A percentile compares a stretch with the other conserved stretches of the same genome.
These are phyloP conservation scores for Coremacera marginata DNA, from an alignment of 2,888 invertebrate genomes.

Conservation along the genomic window DNA sequence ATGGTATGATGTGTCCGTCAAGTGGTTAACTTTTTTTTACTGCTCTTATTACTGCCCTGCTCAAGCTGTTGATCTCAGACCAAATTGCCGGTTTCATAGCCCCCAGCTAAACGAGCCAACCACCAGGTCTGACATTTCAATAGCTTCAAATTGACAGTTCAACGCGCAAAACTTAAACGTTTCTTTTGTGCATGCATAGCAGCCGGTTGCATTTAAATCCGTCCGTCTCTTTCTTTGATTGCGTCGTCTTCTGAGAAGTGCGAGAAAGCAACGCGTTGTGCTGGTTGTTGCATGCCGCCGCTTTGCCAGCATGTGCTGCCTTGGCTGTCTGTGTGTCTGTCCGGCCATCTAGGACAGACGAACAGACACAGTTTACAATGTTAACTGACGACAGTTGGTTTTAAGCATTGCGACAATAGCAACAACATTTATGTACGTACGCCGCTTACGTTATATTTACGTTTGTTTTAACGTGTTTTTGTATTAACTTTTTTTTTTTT, in stretches of 20 bases:
- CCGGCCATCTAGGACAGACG: constrained; percentile 7
- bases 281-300: constrained; percentile 10
- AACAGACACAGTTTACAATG: constrained; percentile 45
- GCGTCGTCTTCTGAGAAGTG: constrained; percentile 16
- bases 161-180: constrained; percentile 56
- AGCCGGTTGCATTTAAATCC: constrained; percentile 11
- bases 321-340: too few relatives aligned
- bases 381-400: constrained; percentile 39
- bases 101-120: background rate
- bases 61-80: background rate
- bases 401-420: background rate
- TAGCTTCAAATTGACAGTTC: constrained; percentile 68
- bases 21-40: constrained; percentile 16
- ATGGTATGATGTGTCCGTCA: constrained; percentile 39
- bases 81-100: background rate
- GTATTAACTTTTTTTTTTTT: constrained; percentile 53
- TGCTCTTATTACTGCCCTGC: constrained; percentile 11
- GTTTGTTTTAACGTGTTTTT: constrained; percentile 31
- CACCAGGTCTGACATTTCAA: constrained; percentile 66
- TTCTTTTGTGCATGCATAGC: constrained; percentile 23
- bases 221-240: background rate
- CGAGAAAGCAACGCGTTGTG: constrained; percentile 13
- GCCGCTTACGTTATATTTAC: background rate
- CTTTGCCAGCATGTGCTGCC: background rate
- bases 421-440: constrained; percentile 14